Percentiles rank a stretch among this genome's conserved stretches.
Conservation (phyloP, 2,797 vertebrate species). For the Acestrorhynchus altus region DNA sequence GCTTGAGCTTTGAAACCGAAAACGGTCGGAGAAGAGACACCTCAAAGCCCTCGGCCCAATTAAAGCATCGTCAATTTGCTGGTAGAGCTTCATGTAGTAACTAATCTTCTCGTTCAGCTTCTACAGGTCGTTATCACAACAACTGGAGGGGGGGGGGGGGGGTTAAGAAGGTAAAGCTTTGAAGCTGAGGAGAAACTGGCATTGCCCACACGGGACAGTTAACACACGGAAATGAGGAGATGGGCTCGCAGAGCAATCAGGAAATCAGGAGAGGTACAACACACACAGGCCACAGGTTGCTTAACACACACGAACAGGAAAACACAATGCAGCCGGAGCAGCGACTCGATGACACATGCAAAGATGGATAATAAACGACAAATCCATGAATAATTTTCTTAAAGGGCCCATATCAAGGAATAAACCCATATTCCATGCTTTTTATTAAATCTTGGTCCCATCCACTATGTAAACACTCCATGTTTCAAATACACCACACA, state of each 20-base stretch:
- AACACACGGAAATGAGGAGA: not conserved
- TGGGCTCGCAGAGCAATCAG: conserved; percentile 6
- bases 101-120: not conserved
- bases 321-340: conserved; percentile 7
- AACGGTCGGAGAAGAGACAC: not conserved
- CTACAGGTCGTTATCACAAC: not conserved
- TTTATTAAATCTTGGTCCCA: too few species aligned
- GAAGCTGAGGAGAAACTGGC: not conserved
- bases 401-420: too few species aligned
- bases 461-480: too few species aligned
- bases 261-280: not conserved
- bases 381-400: not conserved
- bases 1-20: not conserved
- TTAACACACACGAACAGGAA: conserved; percentile 5
- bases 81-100: not conserved
- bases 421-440: too few species aligned
- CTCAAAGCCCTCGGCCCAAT: not conserved
- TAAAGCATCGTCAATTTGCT: not conserved
- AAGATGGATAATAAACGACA: not conserved
- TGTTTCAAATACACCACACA: too few species aligned
- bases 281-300: conserved; percentile 1
- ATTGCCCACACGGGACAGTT: not conserved
- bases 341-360: not conserved
- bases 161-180: not conserved
- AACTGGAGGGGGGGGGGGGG: not conserved